Percentiles rank a stretch among this genome's conserved stretches.
Conservation (phyloP, 2,888 invertebrate genomes). For the Syrphus vitripennis region DNA sequence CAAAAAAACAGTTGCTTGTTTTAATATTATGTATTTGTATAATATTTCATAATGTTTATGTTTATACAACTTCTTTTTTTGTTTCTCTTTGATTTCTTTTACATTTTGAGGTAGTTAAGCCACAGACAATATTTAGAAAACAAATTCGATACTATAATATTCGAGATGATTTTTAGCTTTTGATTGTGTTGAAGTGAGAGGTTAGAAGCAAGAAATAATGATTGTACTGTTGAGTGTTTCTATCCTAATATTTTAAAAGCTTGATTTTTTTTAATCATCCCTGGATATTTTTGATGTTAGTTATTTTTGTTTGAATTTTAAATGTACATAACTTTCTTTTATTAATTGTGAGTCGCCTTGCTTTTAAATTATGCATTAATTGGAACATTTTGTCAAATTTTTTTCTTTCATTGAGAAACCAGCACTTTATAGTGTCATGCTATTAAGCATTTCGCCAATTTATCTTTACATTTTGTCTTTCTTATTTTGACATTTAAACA, state of each 20-base stretch:
- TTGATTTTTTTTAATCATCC: not conserved
- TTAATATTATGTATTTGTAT: not conserved
- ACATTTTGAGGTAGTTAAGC: slow-evolving; percentile 74
- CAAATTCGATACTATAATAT: slow-evolving; percentile 64
- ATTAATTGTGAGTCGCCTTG: too few relatives aligned
- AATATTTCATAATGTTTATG: slow-evolving; percentile 10
- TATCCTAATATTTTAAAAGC: not conserved
- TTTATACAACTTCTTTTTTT: slow-evolving; percentile 1
- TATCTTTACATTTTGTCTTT: too few relatives aligned
- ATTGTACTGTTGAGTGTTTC: not conserved
- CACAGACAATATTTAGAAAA: slow-evolving; percentile 53
- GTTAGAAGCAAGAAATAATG: not conserved
- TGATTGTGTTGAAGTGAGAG: slow-evolving; percentile 33
- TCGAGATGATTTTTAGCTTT: slow-evolving; percentile 65
- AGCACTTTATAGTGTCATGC: too few relatives aligned
- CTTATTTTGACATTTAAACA: too few relatives aligned
- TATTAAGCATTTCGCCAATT: too few relatives aligned
- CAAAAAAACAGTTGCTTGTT: slow-evolving; percentile 4
- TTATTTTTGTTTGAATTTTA: not conserved
- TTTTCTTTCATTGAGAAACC: too few relatives aligned
- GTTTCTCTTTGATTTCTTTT: slow-evolving; percentile 67
- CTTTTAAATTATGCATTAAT: too few relatives aligned
- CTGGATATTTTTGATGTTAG: not conserved
- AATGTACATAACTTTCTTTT: too few relatives aligned
- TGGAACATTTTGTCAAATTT: too few relatives aligned